Conservation (phyloP, 2,888 invertebrate species). For the Cryptops parisi region DNA sequence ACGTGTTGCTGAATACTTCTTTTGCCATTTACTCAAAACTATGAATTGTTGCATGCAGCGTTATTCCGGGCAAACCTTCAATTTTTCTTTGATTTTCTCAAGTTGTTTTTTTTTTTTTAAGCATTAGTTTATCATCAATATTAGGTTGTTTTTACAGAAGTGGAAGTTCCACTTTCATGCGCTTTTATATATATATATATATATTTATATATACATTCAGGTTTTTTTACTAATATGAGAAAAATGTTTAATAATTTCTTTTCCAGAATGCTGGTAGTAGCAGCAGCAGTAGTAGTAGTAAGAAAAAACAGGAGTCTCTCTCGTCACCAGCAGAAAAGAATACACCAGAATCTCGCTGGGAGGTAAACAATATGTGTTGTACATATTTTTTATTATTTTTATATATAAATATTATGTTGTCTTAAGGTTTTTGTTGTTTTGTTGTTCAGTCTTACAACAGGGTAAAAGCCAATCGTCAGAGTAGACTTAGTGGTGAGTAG, state of each 20-base stretch:
- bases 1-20: too few species aligned
- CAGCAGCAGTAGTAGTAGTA: not conserved
- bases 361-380: constrained; percentile 41
- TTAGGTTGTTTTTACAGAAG: not conserved
- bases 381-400: too few species aligned
- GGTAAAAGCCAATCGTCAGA: constrained; percentile 56
- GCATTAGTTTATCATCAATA: not conserved
- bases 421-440: constrained; percentile 11
- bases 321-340: constrained; percentile 6
- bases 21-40: too few species aligned
- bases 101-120: too few species aligned
- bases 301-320: constrained; percentile 6
- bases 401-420: too few species aligned
- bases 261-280: not conserved
- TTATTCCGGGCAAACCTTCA: too few species aligned
- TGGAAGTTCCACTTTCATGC: not conserved
- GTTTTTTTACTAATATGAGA: not conserved
- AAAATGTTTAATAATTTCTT: not conserved
- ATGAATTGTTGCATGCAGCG: too few species aligned
- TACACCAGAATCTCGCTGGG: constrained; percentile 47
- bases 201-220: too few species aligned
- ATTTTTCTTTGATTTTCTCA: too few species aligned
- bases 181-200: too few species aligned
- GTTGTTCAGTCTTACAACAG: constrained; percentile 48
- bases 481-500: constrained; percentile 37